These are phyloP conservation scores for Chaunax sp. DNA, from an alignment of 2,797 vertebrate species.

Conservation along the genomic window DNA sequence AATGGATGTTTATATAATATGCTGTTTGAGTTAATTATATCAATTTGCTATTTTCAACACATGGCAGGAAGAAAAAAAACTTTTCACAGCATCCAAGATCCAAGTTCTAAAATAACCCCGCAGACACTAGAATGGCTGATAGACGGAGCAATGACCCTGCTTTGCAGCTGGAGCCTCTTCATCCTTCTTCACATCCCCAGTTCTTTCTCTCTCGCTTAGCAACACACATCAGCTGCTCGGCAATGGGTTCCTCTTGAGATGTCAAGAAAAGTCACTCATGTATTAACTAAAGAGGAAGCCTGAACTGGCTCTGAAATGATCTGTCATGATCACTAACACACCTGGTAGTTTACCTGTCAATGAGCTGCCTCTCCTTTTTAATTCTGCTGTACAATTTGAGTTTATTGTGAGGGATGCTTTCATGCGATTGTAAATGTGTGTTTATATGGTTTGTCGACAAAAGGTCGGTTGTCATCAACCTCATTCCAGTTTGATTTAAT, in stretches of 20 bases:
- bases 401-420: conserved; percentile 38
- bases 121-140: conserved; percentile 40
- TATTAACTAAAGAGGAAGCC: conserved; percentile 48
- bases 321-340: conserved; percentile 58
- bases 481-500: conserved; percentile 33
- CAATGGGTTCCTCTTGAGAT: conserved; percentile 53
- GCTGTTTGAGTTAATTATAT: conserved; percentile 22
- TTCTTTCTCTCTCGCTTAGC: conserved; percentile 45
- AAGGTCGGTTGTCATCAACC: conserved; percentile 3
- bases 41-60: conserved; percentile 31
- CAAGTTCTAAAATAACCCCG: conserved; percentile 48
- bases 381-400: conserved; percentile 36
- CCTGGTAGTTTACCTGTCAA: conserved; percentile 62
- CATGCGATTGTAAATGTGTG: conserved; percentile 34
- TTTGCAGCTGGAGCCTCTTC: conserved; percentile 43
- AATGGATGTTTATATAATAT: conserved; percentile 27
- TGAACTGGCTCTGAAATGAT: conserved; percentile 59
- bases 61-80: conserved; percentile 25
- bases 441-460: conserved; percentile 28
- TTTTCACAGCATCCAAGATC: conserved; percentile 19
- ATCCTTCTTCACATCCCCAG: conserved; percentile 27
- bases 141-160: conserved; percentile 44
- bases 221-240: conserved; percentile 48
- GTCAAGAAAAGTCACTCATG: conserved; percentile 62
- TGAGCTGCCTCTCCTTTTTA: conserved; percentile 56